Percentiles rank a stretch among this genome's conserved stretches.
Evolutionary conservation across 2,113 vertebrate species (phyloP).

Genomic region (Phaethornis superciliosus): DNA sequence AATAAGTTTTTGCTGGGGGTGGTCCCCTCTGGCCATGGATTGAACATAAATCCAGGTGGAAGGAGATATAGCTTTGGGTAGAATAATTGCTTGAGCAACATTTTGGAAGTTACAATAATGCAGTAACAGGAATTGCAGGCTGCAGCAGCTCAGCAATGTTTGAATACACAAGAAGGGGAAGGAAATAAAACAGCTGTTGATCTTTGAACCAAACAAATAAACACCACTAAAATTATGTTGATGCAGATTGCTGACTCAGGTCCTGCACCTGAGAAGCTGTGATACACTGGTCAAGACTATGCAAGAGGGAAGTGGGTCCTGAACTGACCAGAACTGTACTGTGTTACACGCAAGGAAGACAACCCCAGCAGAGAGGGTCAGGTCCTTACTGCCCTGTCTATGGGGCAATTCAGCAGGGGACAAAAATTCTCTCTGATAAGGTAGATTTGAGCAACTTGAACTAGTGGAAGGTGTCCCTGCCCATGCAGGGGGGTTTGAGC

Average conservation of each 20-base stretch:
- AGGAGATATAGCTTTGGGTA: not conserved
- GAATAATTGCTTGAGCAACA: conserved; percentile 21
- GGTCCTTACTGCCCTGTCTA: not conserved
- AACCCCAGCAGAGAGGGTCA: accelerated
- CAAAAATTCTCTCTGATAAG: not conserved
- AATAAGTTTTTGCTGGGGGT: conserved; percentile 24
- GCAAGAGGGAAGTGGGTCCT: not conserved
- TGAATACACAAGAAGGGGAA: not conserved
- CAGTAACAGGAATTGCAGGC: not conserved
- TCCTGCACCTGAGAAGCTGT: not conserved
- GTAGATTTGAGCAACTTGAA: not conserved
- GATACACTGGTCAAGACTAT: not conserved
- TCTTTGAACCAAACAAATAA: not conserved
- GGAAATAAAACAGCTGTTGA: not conserved
- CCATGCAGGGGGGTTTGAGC: too few species aligned
- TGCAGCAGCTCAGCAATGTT: not conserved
- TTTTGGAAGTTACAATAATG: not conserved
- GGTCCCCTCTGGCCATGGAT: not conserved
- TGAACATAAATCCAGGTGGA: not conserved
- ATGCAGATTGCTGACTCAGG: not conserved
- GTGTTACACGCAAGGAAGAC: not conserved
- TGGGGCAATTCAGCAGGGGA: not conserved
- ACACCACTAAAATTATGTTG: not conserved
- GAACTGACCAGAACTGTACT: not conserved
- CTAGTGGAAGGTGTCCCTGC: too few species aligned